Conservation (phyloP, 2,113 vertebrate genomes). For the Bolborhynchus lineola region DNA sequence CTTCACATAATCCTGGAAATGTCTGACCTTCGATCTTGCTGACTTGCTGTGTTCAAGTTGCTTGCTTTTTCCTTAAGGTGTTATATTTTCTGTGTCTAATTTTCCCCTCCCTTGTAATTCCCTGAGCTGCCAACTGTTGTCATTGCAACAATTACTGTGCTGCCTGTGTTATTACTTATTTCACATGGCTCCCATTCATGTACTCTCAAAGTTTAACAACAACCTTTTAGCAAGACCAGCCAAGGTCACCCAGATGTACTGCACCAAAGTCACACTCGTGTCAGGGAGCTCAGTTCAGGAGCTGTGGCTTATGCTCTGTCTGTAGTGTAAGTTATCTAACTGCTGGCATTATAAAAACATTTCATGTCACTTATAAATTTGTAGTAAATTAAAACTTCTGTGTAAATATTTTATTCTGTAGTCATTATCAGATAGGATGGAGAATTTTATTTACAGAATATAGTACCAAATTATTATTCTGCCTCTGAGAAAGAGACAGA, state of each 20-base stretch:
- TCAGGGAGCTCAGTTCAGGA: not conserved
- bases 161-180: not conserved
- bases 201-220: not conserved
- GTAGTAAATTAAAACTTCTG: not conserved
- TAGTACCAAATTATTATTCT: not conserved
- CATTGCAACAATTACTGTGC: conserved; percentile 15
- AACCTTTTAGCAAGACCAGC: not conserved
- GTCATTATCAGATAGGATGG: not conserved
- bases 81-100: not conserved
- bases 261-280: not conserved
- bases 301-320: not conserved
- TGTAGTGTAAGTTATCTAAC: not conserved
- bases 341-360: not conserved
- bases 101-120: not conserved
- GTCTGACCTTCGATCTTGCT: not conserved
- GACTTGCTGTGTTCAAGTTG: rapidly evolving
- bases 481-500: not conserved
- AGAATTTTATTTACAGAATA: not conserved
- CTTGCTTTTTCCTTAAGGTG: not conserved
- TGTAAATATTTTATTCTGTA: not conserved
- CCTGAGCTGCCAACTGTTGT: not conserved
- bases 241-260: not conserved
- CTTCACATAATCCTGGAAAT: not conserved
- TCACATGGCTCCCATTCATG: not conserved
- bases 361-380: not conserved